Evolutionary conservation across 92 coral and sea anemone genomes (phyloP).

Genomic region (Palythoa heliodiscus): DNA sequence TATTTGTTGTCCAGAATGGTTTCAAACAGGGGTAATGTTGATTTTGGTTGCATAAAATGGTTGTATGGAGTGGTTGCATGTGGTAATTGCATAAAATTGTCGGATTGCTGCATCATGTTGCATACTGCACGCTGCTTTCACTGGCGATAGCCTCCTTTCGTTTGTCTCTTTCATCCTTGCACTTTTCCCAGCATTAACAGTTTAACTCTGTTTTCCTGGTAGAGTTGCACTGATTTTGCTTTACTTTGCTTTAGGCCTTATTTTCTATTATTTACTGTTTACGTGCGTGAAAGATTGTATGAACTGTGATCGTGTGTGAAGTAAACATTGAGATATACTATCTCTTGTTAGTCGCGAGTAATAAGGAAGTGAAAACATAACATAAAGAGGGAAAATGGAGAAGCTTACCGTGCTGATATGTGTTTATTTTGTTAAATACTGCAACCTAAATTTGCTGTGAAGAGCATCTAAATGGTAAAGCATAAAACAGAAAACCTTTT

Average conservation of each 20-base stretch:
- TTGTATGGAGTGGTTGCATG: background rate
- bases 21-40: background rate
- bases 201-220: too few species aligned
- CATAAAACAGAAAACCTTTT: background rate
- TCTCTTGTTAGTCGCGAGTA: background rate
- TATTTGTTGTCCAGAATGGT: background rate
- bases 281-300: too few species aligned
- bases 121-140: background rate
- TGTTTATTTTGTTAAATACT: background rate
- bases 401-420: background rate
- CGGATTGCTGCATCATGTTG: background rate
- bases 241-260: too few species aligned
- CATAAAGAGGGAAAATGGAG: background rate
- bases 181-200: background rate
- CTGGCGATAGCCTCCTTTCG: background rate
- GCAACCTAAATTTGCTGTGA: background rate
- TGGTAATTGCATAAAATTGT: background rate
- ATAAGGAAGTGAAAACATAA: too few species aligned
- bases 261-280: too few species aligned
- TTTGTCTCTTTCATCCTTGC: background rate
- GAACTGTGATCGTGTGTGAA: background rate
- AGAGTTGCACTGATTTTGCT: too few species aligned
- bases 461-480: background rate
- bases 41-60: background rate
- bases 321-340: background rate